Percentiles rank a stretch among this genome's conserved stretches.
These are phyloP conservation scores for Reticulitermes lucifugus DNA, from an alignment of 2,888 invertebrate species.

Conservation along the genomic window DNA sequence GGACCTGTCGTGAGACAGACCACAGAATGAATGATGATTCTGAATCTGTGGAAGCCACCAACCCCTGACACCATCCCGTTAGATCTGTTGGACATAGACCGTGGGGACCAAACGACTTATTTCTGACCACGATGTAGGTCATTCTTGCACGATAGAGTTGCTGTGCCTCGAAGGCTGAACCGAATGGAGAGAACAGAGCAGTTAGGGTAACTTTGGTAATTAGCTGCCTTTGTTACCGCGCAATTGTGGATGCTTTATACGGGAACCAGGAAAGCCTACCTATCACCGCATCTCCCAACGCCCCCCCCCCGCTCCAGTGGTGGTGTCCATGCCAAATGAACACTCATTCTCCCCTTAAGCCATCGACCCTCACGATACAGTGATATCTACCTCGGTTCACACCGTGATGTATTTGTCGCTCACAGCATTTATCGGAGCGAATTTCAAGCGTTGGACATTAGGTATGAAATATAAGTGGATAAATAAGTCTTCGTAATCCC, in stretches of 20 bases:
- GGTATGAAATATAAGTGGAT: constrained; percentile 15
- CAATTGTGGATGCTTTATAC: constrained; percentile 31
- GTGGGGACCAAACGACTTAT: too few species aligned
- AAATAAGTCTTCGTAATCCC: background rate
- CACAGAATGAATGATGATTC: too few species aligned
- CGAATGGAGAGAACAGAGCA: background rate
- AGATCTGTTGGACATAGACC: too few species aligned
- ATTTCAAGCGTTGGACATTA: background rate
- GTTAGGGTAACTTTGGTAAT: constrained; percentile 32
- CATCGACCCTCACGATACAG: background rate
- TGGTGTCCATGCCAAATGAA: constrained; percentile 21
- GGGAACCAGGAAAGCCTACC: constrained; percentile 17
- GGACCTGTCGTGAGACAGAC: too few species aligned
- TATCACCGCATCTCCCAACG: constrained; percentile 2
- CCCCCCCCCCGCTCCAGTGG: background rate
- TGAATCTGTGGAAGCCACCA: too few species aligned
- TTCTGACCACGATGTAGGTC: background rate
- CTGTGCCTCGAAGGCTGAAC: constrained; percentile 1
- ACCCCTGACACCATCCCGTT: too few species aligned
- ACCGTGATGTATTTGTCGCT: background rate
- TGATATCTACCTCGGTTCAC: constrained; percentile 13
- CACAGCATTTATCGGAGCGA: background rate
- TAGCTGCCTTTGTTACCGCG: constrained; percentile 34
- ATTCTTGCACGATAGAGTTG: background rate
- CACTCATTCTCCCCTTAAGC: constrained; percentile 31